Conservation (phyloP, 2,797 vertebrate genomes). For the Rhincodon typus region DNA sequence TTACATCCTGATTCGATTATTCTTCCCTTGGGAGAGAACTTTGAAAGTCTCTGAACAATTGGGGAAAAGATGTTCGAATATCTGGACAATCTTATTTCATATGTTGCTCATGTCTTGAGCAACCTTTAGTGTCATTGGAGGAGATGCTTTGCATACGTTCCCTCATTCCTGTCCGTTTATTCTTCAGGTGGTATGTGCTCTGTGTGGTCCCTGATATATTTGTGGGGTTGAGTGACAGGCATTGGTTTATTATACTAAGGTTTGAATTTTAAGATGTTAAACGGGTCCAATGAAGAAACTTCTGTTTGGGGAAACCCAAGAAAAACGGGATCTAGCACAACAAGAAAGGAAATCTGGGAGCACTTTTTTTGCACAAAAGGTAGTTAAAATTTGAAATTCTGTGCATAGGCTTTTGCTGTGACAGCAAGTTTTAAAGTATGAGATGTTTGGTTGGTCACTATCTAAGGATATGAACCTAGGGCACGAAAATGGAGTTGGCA, state of each 20-base stretch:
- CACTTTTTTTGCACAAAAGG: neutral
- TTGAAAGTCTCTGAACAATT: neutral
- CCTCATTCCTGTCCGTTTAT: constrained; percentile 63
- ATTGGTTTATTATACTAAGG: constrained; percentile 36
- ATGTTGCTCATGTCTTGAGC: neutral
- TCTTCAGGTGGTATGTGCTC: constrained; percentile 69
- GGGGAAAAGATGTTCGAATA: neutral
- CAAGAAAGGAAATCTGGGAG: neutral
- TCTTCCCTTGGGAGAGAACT: neutral
- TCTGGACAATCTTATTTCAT: no score
- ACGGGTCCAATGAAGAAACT: neutral
- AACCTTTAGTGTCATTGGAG: neutral
- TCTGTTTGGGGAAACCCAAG: neutral
- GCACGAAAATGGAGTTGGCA: neutral
- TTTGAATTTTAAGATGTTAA: neutral
- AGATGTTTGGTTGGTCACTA: neutral
- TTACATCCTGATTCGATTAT: neutral
- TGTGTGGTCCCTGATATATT: constrained; percentile 55
- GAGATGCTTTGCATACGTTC: neutral
- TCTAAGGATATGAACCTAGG: neutral
- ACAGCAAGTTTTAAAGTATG: neutral
- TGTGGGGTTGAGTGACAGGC: no score
- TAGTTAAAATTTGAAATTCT: neutral
- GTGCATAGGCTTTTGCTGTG: neutral
- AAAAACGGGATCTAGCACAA: neutral